Base-by-base conservation (phyloP, 35 echinoderm and acorn worm genomes). In the Anneissia japonica region DNA sequence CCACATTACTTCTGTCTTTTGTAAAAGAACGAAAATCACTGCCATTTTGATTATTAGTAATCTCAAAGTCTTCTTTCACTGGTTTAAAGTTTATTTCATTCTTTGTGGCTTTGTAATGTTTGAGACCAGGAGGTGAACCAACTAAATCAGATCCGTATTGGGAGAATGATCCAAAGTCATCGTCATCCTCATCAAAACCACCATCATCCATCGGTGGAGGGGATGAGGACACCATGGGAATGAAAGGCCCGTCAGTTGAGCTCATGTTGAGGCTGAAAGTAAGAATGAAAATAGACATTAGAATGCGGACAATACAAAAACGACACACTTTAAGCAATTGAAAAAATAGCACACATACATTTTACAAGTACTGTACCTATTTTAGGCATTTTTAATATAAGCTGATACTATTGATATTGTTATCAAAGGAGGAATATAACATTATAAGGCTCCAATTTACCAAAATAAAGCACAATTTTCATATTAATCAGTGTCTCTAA, bases 131-230 rank as follows among this genome's bases (percentile, higher is more conserved):
- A 16, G 51, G 51, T 64, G 51, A 16, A 19, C 51, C 51, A 26
- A 26, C 51, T 64, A 64, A 26, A 26, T 51, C 56, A n/a, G 37
- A 80, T 28, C n/a, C 29, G 46, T 78, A 82, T 33, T 82, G 84
- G 32, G 91, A 87, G 64, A 93, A 93, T 34, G 86, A 83, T 31
- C 91, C 85, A 84, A 93, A 93, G 37, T 93, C 91, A 76, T 93
- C 91, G 12, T 93, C 91, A n/a, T 93, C 91, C 21, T 91, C 90
- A 37, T 87, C 84, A 74, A 82, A 87, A 40, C 79, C 86, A 38
- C 81, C 91, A 89, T 93, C 91, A 73, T 89, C 81, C 46, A 88
- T 88, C 14, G 91, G 91, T 56, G 89, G 89, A 13, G 91, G 91
- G 28, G 91, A 84, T 30, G 91, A 78, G 12, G 91, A 89, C 16